These are phyloP conservation scores for Cnemophilus loriae DNA, from an alignment of 2,113 vertebrate genomes.

Conservation along the genomic window DNA sequence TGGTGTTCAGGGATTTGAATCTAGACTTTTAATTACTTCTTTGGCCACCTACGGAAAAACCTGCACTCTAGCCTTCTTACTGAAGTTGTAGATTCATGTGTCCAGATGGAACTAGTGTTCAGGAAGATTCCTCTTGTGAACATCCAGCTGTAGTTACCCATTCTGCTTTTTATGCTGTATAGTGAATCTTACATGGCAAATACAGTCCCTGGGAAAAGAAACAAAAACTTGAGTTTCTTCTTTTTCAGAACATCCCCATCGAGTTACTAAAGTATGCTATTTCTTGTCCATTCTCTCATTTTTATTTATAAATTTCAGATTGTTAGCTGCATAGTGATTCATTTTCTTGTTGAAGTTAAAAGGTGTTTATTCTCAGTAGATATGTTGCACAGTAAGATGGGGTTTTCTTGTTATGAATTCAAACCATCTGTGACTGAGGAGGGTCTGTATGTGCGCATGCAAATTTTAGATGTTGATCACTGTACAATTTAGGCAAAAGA, in stretches of 20 bases:
- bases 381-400: background rate
- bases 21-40: background rate
- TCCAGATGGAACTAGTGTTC: background rate
- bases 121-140: background rate
- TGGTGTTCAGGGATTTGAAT: background rate
- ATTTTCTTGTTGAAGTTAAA: background rate
- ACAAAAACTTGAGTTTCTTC: background rate
- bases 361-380: background rate
- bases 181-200: background rate
- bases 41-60: background rate
- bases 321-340: background rate
- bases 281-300: background rate
- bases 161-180: background rate
- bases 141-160: background rate
- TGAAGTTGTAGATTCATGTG: background rate
- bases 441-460: rapidly evolving
- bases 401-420: background rate
- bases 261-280: background rate
- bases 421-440: background rate
- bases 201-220: background rate
- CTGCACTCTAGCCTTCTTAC: background rate
- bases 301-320: background rate
- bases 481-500: background rate
- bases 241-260: background rate
- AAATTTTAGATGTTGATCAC: background rate